A percentile compares a stretch with the other conserved stretches of the same genome.
phyloP scores from a whole-genome alignment of 2,888 invertebrate genomes.

The Leptopilina drosophilae region DNA sequence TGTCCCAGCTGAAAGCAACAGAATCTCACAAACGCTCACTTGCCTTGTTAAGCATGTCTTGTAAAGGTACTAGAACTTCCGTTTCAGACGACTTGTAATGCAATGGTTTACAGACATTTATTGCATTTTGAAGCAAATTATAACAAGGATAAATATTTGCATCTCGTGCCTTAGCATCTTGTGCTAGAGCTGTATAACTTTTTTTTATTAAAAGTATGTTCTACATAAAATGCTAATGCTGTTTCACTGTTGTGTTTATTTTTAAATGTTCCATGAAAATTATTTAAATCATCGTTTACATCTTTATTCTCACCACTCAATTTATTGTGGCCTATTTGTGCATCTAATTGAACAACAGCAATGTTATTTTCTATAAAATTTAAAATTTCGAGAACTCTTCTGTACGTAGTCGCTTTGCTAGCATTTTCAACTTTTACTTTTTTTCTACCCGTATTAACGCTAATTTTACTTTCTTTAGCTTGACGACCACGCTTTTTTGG shows the following conservation, averaged over 20 bases:
- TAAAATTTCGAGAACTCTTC: no score
- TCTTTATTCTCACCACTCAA: no score
- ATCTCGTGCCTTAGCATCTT: not conserved
- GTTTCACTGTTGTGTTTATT: not conserved
- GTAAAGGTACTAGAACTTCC: not conserved
- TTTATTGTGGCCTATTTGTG: no score
- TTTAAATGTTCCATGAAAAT: not conserved
- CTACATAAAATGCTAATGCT: not conserved
- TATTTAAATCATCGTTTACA: not conserved
- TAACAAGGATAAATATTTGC: not conserved
- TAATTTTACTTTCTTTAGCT: no score
- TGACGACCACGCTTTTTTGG: not conserved
- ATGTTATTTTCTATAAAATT: no score
- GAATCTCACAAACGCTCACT: constrained; percentile 8
- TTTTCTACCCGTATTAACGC: no score
- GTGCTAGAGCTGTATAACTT: not conserved
- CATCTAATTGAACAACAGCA: no score
- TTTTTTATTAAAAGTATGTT: not conserved
- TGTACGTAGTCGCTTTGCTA: no score
- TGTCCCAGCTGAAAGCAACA: not conserved
- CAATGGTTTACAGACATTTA: no score
- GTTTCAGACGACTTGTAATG: constrained; percentile 6
- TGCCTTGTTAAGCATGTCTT: constrained; percentile 1
- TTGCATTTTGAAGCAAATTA: not conserved
- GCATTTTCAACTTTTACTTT: no score